A percentile compares a stretch with the other conserved stretches of the same genome.
These are phyloP conservation scores for Sepiola atlantica DNA, from an alignment of 2,888 invertebrate species.

Conservation along the genomic window DNA sequence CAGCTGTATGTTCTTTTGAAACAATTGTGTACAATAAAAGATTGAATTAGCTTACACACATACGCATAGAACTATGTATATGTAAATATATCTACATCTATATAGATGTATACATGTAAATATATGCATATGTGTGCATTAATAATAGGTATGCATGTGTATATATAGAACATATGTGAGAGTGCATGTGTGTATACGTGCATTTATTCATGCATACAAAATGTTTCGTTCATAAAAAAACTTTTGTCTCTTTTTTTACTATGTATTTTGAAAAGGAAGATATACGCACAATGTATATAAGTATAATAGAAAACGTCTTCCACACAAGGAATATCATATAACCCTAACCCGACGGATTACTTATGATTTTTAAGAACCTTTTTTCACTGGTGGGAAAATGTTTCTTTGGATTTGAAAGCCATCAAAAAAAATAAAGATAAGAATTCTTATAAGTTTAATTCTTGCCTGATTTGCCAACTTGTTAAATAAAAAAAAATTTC, in stretches of 20 bases:
- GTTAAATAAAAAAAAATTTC: neutral
- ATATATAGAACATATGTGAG: neutral
- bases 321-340: no score
- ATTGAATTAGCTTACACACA: neutral
- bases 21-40: neutral
- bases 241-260: neutral
- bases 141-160: neutral
- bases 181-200: neutral
- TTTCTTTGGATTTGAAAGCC: neutral
- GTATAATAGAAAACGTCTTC: neutral
- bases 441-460: neutral
- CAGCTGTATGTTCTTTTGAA: neutral
- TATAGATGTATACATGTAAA: neutral
- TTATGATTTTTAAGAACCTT: neutral
- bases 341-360: no score
- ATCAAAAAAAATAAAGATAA: neutral
- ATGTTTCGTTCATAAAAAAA: neutral
- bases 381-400: neutral
- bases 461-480: conserved; percentile 20
- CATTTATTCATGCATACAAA: neutral
- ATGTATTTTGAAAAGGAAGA: neutral
- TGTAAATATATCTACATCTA: neutral
- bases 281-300: conserved; percentile 32
- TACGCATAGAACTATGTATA: neutral
- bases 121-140: neutral